Evolutionary conservation across 2,888 invertebrate genomes (phyloP), one percentile per base, ranked within the genome.

Genomic region (Odontocerum albicorne): DNA sequence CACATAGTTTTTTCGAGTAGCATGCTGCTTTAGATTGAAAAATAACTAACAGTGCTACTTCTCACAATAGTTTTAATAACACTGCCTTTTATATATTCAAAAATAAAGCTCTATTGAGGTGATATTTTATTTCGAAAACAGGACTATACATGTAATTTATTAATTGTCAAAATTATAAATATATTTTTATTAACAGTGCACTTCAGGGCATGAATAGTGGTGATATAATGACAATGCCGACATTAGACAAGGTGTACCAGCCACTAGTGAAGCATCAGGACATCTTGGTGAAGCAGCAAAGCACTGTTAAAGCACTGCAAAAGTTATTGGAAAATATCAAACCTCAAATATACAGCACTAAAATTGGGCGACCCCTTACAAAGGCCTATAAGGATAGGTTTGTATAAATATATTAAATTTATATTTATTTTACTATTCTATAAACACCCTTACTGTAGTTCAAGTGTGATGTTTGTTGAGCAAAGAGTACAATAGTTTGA

Each of bases 171-270:
- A n/a, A n/a, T n/a, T n/a, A n/a, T n/a, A n/a, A n/a, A n/a, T n/a
- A n/a, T 43, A 22, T 10, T 33, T n/a, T 12, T 6, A 32, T 35
- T 46, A 45, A n/a, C 57, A 56, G 57, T 46, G 55, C 60, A 21
- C 45, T 60, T 40, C 31, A 42, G 58, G 64, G 58, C 49, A 27
- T 57, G 6, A 49, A 40, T 1, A 66, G 68, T 20, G 64, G 63
- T 15, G 64, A 67, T 3, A 67, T 67, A 53, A 79, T 86, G 74
- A 81, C 83, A 55, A 79, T 85, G 12, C 90, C 91, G 0, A 84
- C 84, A 21, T 72, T 90, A 63, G 90, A 92, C 65, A 83, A 85
- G 21, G 82, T 92, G 6, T 93, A 91, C 71, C 88, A 90, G 65
- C 86, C 88, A 0, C 74, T 93, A 65, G 84, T 88, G 20, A 84